These are phyloP conservation scores for Saxicola maurus DNA, from an alignment of 2,797 vertebrate genomes.

Conservation along the genomic window DNA sequence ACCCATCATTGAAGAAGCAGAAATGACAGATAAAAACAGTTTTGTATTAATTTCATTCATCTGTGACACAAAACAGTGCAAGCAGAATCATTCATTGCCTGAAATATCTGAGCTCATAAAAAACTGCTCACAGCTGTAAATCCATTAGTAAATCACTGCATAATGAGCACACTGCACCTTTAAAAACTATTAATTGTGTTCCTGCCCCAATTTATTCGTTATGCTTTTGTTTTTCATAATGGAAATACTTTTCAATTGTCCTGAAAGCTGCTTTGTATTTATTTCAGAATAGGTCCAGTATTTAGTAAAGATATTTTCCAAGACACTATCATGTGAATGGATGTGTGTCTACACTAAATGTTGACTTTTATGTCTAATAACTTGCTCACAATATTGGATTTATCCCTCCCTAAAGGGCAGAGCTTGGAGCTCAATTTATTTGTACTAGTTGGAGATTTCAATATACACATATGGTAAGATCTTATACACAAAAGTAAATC, in stretches of 20 bases:
- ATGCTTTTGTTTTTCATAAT: background rate
- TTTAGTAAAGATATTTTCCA: background rate
- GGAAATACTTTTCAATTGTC: background rate
- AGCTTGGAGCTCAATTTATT: background rate
- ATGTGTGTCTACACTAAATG: background rate
- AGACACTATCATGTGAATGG: background rate
- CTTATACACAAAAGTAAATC: conserved; percentile 2
- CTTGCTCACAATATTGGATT: conserved; percentile 4
- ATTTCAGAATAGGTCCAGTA: background rate
- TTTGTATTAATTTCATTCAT: background rate
- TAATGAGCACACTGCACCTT: background rate
- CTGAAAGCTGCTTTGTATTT: background rate
- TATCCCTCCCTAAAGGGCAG: background rate
- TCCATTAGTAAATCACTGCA: background rate
- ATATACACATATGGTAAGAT: background rate
- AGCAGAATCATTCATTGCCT: background rate
- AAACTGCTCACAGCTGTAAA: background rate
- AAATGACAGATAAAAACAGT: background rate
- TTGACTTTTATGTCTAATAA: background rate
- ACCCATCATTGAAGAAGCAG: background rate
- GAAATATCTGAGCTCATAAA: background rate
- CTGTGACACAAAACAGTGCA: background rate
- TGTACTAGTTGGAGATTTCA: background rate
- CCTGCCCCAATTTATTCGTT: background rate
- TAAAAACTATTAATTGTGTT: background rate